Conservation (phyloP, 2,113 vertebrate species). For the Notothenia coriiceps region DNA sequence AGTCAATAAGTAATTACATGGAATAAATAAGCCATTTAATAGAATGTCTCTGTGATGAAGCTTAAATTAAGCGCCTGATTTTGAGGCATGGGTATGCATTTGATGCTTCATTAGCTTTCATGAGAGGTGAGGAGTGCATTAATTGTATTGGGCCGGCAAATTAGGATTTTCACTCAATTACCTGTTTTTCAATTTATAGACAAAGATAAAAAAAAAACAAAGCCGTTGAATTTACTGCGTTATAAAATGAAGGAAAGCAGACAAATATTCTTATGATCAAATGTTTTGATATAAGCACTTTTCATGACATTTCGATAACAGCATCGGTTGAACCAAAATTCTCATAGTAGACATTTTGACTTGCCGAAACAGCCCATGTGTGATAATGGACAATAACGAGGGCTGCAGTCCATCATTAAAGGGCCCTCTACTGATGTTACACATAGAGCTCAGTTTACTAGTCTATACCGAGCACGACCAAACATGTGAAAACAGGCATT, state of each 20-base stretch:
- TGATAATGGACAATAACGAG: neutral
- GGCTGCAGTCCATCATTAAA: neutral
- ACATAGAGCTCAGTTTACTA: neutral
- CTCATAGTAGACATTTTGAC: neutral
- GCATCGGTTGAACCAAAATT: neutral
- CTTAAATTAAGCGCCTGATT: conserved; percentile 34
- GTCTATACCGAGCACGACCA: neutral
- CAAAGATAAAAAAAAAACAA: neutral
- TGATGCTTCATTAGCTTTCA: conserved; percentile 49
- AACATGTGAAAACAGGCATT: neutral
- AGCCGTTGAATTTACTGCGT: neutral
- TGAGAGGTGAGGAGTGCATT: conserved; percentile 5
- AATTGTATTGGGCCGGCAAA: conserved; percentile 27
- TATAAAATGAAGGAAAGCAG: neutral
- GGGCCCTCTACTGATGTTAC: neutral
- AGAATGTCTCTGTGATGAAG: conserved; percentile 8
- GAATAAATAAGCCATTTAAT: neutral
- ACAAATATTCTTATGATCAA: neutral
- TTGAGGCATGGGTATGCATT: conserved; percentile 13
- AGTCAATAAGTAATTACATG: too few species aligned
- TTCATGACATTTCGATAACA: neutral
- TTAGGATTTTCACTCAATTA: conserved; percentile 10
- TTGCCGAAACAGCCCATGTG: neutral
- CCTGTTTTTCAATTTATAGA: neutral
- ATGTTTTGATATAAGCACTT: neutral